Conservation (phyloP, 2,888 invertebrate species). For the Agrypnus murinus region DNA sequence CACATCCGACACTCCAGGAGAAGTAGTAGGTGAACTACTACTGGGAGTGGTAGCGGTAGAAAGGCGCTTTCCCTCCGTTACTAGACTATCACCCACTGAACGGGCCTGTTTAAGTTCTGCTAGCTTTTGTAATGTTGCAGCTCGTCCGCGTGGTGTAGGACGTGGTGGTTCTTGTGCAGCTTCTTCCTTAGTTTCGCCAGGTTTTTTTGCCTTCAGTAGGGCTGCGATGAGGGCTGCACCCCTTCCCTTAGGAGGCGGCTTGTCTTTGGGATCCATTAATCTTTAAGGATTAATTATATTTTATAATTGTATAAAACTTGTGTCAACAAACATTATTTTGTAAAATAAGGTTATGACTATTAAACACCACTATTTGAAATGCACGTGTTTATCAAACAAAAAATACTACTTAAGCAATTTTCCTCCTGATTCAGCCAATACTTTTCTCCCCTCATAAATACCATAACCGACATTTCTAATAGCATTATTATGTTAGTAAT, state of each 20-base stretch:
- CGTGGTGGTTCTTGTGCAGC: slow-evolving; percentile 48
- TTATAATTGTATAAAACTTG: too few species aligned
- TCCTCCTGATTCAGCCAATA: too few species aligned
- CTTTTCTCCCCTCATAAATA: too few species aligned
- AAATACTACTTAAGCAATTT: too few species aligned
- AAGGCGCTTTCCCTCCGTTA: not conserved
- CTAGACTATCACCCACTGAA: not conserved
- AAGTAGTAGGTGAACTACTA: too few species aligned
- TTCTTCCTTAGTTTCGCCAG: slow-evolving; percentile 44
- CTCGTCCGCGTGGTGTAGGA: slow-evolving; percentile 66
- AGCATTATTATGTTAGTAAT: too few species aligned
- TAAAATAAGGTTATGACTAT: too few species aligned
- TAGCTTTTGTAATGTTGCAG: slow-evolving; percentile 62
- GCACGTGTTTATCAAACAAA: too few species aligned
- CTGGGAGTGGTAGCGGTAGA: not conserved
- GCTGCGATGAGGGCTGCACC: slow-evolving; percentile 60
- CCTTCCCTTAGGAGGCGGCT: slow-evolving; percentile 53
- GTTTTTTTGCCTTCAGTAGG: slow-evolving; percentile 54
- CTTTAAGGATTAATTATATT: too few species aligned
- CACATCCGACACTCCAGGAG: not conserved
- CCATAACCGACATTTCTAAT: too few species aligned
- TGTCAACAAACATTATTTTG: too few species aligned
- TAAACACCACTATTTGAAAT: too few species aligned
- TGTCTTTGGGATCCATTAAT: not conserved
- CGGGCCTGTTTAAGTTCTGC: slow-evolving; percentile 20